Percentiles rank a stretch among this genome's conserved stretches.
Conservation (phyloP, 2,113 vertebrate genomes). For the Albula goreensis region DNA sequence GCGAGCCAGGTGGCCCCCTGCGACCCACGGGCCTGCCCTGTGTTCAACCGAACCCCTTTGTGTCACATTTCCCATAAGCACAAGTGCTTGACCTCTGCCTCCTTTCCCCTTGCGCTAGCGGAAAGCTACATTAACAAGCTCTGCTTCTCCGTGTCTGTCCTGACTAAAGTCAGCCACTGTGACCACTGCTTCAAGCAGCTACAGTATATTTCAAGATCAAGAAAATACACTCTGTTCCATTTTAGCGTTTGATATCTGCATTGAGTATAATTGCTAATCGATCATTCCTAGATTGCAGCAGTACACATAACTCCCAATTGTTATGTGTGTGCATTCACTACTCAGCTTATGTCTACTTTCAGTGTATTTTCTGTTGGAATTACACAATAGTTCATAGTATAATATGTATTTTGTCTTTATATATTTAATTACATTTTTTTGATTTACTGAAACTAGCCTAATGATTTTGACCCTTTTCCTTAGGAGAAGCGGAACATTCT, state of each 20-base stretch:
- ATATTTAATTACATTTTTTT: too few relatives aligned
- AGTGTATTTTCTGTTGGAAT: not conserved
- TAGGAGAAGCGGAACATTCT: conserved; percentile 30
- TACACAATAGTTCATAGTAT: too few relatives aligned
- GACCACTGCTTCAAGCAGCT: not conserved
- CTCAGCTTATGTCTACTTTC: not conserved
- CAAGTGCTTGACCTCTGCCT: not conserved
- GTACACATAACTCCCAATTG: not conserved
- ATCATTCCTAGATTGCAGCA: not conserved
- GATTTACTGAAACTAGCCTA: too few relatives aligned
- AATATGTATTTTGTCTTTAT: too few relatives aligned
- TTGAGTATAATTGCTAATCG: not conserved
- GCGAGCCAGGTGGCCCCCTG: not conserved
- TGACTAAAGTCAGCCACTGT: not conserved
- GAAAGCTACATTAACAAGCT: not conserved
- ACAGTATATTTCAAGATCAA: not conserved
- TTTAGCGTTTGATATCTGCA: not conserved
- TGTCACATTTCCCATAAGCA: not conserved
- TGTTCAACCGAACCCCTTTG: not conserved
- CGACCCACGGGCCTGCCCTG: not conserved
- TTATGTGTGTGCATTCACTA: not conserved
- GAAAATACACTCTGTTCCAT: not conserved
- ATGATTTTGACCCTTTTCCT: too few relatives aligned
- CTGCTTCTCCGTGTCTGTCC: not conserved
- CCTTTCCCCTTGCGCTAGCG: not conserved